Evolutionary conservation across 2,797 vertebrate species (phyloP), one percentile per base, ranked within the genome.

Genomic region (Rhinophrynus dorsalis): DNA sequence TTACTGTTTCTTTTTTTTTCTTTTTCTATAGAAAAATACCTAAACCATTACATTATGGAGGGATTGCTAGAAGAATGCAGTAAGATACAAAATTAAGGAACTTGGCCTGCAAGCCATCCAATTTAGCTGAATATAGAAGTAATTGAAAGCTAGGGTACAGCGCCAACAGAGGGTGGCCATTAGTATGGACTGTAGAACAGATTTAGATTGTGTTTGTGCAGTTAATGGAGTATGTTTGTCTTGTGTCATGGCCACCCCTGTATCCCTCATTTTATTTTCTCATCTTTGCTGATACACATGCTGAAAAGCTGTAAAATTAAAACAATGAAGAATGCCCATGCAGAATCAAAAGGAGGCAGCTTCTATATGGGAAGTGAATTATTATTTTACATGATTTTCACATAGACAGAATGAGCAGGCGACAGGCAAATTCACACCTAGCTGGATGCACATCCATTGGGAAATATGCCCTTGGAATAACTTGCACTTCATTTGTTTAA

Each of bases 21-120:
- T 45, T 55, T 61, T 29, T 17, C 27, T 48, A 24, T 57, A 72
- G 52, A 65, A 8, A 66, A 50, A 59, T 20, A 59, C 45, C 38
- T 35, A 12, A 23, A 10, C 20, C 35, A 32, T 52, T 33, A 27
- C 35, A 33, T 26, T 73, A 60, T 60, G 61, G 69, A 52, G 37
- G 42, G 42, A 59, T 59, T 35, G 51, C 27, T 59, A 73, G 62
- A 65, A 52, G 58, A 73, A 59, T 32, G 30, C 52, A 38, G 42
- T 64, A 64, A 56, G 50, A 27, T 37, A 32, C 15, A 62, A 32
- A n/a, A 27, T 27, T 15, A 37, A 42, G 45, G 18, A 44, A 17
- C 12, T 44, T 27, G 10, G 21, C 15, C 42, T 38, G 8, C 11
- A 2, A 29, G 18, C 23, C 50, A n/a, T 37, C 15, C 3, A 35